Evolutionary conservation across 2,113 vertebrate species (phyloP).

Genomic region (Microtus montanus): DNA sequence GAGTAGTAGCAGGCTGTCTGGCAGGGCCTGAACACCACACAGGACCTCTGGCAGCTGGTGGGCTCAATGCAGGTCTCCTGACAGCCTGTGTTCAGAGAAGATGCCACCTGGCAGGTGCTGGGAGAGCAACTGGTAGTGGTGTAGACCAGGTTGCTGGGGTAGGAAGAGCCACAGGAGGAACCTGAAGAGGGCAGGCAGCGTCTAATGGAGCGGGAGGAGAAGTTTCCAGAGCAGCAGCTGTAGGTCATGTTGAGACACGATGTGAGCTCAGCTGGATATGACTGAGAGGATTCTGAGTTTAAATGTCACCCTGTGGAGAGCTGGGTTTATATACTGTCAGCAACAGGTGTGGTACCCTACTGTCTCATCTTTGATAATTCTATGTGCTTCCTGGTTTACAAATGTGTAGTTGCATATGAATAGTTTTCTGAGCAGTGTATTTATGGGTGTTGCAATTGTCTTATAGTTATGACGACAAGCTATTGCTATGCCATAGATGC

Average conservation of each 20-base stretch:
- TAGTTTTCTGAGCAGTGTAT: background rate
- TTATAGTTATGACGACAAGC: background rate
- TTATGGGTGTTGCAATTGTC: conserved; percentile 43
- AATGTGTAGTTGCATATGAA: background rate
- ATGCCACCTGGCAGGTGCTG: background rate
- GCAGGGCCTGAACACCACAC: background rate
- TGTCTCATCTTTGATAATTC: background rate
- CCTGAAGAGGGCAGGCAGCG: background rate
- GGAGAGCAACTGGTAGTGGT: background rate
- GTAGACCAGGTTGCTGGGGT: conserved; percentile 52
- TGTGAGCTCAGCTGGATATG: background rate
- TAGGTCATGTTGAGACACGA: background rate
- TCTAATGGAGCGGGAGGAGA: background rate
- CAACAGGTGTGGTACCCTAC: background rate
- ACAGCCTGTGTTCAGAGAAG: background rate
- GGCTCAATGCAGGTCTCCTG: conserved; percentile 1
- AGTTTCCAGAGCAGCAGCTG: background rate
- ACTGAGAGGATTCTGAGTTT: background rate
- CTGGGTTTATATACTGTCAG: conserved; percentile 13
- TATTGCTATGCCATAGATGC: background rate
- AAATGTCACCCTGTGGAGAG: background rate
- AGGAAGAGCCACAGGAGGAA: background rate
- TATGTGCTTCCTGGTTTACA: background rate
- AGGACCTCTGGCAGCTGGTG: background rate
- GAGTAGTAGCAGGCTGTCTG: background rate